A percentile compares a stretch with the other conserved stretches of the same genome.
Conservation (phyloP, 2,888 invertebrate genomes). For the Leptothorax acervorum region DNA sequence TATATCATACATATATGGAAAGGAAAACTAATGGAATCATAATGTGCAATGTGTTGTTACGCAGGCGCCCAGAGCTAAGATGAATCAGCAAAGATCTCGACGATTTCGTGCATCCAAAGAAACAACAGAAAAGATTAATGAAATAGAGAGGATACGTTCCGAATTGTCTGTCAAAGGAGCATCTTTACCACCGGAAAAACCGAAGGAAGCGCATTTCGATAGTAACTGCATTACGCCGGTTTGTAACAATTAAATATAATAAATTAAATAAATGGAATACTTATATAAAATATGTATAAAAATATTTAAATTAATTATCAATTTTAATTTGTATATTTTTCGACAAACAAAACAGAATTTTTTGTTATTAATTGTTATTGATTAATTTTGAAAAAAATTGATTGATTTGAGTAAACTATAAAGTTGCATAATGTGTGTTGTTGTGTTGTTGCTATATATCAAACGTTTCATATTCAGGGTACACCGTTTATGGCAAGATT, state of each 20-base stretch:
- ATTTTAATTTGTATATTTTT: neutral
- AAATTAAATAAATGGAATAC: neutral
- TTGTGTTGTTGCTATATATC: neutral
- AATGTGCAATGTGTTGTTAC: slow-evolving; percentile 49
- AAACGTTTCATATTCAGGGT: slow-evolving; percentile 87
- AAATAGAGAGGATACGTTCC: slow-evolving; percentile 92
- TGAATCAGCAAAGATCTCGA: slow-evolving; percentile 99
- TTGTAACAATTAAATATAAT: slow-evolving; percentile 66
- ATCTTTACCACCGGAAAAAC: slow-evolving; percentile 94
- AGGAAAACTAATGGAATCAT: neutral
- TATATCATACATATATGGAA: neutral
- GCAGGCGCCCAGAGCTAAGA: slow-evolving; percentile 98
- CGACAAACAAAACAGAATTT: neutral
- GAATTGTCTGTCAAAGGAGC: slow-evolving; percentile 91
- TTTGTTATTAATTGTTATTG: neutral
- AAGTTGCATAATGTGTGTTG: neutral
- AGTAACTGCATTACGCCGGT: slow-evolving; percentile 99
- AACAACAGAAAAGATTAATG: slow-evolving; percentile 94
- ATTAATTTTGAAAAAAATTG: slow-evolving; percentile 2
- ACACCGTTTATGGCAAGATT: slow-evolving; percentile 98
- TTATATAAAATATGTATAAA: neutral
- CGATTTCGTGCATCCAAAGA: slow-evolving; percentile 99
- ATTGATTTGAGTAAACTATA: neutral
- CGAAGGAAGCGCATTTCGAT: slow-evolving; percentile 97
- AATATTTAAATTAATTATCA: slow-evolving; percentile 1